Conservation (phyloP, 1,140 invertebrate species). For the Eufriesea mexicana region DNA sequence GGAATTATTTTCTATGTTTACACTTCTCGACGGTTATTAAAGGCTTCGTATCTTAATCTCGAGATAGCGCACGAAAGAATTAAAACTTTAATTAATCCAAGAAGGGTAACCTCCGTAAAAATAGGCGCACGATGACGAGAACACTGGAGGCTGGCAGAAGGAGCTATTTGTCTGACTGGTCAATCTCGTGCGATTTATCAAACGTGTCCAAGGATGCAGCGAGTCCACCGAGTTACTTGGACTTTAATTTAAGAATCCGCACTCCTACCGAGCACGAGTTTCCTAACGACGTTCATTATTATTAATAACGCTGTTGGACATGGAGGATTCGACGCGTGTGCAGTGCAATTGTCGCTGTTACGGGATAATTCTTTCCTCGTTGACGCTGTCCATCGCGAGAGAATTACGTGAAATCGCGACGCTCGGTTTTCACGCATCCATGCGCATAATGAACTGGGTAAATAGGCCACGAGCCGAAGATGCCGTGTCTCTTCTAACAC, state of each 20-base stretch:
- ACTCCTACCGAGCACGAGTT: background rate
- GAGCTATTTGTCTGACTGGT: background rate
- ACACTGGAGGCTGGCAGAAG: background rate
- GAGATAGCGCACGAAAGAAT: too few species aligned
- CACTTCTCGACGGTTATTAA: too few species aligned
- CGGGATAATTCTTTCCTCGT: background rate
- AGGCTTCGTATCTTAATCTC: too few species aligned
- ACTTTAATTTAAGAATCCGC: background rate
- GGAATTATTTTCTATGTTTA: too few species aligned
- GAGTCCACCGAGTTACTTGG: background rate
- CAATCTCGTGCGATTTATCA: slow-evolving; percentile 16
- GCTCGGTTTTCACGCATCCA: slow-evolving; percentile 39
- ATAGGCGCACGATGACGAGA: too few species aligned
- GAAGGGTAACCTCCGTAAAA: too few species aligned
- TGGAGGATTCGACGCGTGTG: background rate
- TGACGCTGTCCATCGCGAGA: background rate
- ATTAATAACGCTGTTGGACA: background rate
- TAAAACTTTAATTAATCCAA: too few species aligned
- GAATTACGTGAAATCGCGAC: slow-evolving; percentile 23
- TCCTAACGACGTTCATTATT: slow-evolving; percentile 8
- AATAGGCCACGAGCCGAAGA: slow-evolving; percentile 12
- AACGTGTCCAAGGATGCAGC: background rate
- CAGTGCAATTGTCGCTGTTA: background rate
- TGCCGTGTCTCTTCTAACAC: background rate
- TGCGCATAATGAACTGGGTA: slow-evolving; percentile 38